Conservation (phyloP, 2,113 vertebrate genomes). For the Hypomesus transpacificus region DNA sequence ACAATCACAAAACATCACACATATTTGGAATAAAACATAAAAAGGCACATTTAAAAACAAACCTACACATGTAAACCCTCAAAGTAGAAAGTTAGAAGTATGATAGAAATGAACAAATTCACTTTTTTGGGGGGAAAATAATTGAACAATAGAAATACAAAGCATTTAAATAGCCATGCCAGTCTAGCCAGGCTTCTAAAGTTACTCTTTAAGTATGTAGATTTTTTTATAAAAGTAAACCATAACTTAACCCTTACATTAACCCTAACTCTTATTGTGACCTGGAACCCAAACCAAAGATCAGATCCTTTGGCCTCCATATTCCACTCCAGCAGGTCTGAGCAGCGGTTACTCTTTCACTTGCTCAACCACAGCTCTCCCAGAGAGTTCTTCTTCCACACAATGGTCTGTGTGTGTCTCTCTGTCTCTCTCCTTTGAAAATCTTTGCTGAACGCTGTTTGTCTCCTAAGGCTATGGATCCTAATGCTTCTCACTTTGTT, state of each 20-base stretch:
- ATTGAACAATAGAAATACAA: not conserved
- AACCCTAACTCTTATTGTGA: not conserved
- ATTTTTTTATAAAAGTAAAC: not conserved
- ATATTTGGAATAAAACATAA: slow-evolving; percentile 4
- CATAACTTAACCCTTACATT: not conserved
- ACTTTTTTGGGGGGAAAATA: not conserved
- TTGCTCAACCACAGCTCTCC: slow-evolving; percentile 37
- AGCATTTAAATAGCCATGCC: not conserved
- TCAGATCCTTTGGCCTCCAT: not conserved
- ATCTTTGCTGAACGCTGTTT: slow-evolving; percentile 48
- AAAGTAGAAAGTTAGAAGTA: slow-evolving; percentile 16
- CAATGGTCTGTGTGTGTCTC: slow-evolving; percentile 37
- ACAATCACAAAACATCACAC: slow-evolving; percentile 29
- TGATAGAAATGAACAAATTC: not conserved
- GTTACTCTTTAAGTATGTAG: not conserved
- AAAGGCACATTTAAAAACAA: not conserved
- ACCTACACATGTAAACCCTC: slow-evolving; percentile 1
- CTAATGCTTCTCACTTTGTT: slow-evolving; percentile 3
- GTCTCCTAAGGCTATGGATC: slow-evolving; percentile 3
- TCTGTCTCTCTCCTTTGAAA: slow-evolving; percentile 26
- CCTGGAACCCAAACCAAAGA: not conserved
- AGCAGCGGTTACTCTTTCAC: slow-evolving; percentile 35
- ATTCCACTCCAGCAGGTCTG: slow-evolving; percentile 18
- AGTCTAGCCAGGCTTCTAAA: too few relatives aligned
- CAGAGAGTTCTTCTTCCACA: slow-evolving; percentile 1